A percentile compares a stretch with the other conserved stretches of the same genome.
Evolutionary conservation across 2,888 invertebrate species (phyloP).

Genomic region (Ophion slaviceki): DNA sequence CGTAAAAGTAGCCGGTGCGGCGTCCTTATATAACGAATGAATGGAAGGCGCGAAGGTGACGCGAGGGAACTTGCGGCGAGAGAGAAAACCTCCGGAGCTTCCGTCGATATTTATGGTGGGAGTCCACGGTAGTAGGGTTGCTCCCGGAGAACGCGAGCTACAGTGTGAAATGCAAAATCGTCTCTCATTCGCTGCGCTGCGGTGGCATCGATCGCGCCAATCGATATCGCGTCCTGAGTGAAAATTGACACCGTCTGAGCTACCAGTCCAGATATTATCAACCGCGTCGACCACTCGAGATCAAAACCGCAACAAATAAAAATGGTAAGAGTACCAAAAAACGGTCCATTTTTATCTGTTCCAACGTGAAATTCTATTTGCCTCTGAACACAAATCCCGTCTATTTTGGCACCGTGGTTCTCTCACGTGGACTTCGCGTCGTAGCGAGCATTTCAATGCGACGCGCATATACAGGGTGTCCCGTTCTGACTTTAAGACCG

Average conservation of each 20-base stretch:
- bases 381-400: background rate
- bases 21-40: background rate
- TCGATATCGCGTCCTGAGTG: slow-evolving; percentile 29
- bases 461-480: background rate
- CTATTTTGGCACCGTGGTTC: background rate
- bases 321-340: background rate
- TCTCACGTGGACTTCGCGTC: background rate
- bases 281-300: background rate
- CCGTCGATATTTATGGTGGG: slow-evolving; percentile 46
- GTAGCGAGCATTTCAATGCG: background rate
- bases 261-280: slow-evolving; percentile 8
- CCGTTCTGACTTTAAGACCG: background rate
- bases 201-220: slow-evolving; percentile 58
- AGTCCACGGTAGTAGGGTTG: slow-evolving; percentile 46
- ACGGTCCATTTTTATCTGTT: background rate
- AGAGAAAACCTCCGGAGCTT: background rate
- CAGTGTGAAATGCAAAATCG: slow-evolving; percentile 34
- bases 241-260: slow-evolving; percentile 31
- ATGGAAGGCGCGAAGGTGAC: background rate
- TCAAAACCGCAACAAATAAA: background rate
- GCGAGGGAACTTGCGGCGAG: slow-evolving; percentile 3
- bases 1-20: background rate
- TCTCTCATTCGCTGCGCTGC: slow-evolving; percentile 53
- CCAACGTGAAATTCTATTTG: background rate
- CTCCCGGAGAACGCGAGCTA: slow-evolving; percentile 22